Evolutionary conservation across 2,888 invertebrate genomes (phyloP).

Genomic region (Augiades crinisus): DNA sequence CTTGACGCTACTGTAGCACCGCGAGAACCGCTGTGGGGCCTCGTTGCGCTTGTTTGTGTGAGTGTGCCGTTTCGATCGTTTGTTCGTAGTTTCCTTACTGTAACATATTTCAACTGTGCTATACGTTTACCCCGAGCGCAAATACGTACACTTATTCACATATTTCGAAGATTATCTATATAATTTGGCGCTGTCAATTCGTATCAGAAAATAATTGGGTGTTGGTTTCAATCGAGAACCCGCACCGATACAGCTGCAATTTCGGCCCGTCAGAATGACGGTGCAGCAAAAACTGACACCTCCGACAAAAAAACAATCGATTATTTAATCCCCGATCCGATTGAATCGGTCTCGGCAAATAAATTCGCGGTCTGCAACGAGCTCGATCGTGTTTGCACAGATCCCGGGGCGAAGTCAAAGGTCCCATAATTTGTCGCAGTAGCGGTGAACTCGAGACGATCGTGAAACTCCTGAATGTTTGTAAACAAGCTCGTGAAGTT

Average conservation of each 20-base stretch:
- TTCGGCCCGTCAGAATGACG: slow-evolving; percentile 66
- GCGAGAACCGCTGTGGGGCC: too few relatives aligned
- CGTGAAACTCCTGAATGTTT: slow-evolving; percentile 51
- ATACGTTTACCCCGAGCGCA: slow-evolving; percentile 21
- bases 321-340: slow-evolving; percentile 57
- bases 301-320: slow-evolving; percentile 55
- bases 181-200: slow-evolving; percentile 70
- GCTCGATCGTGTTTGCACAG: slow-evolving; percentile 29
- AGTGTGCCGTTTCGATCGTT: too few relatives aligned
- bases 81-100: too few relatives aligned
- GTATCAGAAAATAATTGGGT: slow-evolving; percentile 68
- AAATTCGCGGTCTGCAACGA: slow-evolving; percentile 41
- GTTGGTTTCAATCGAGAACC: slow-evolving; percentile 51
- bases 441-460: slow-evolving; percentile 22
- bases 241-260: slow-evolving; percentile 59
- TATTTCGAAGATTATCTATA: slow-evolving; percentile 39
- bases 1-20: too few relatives aligned
- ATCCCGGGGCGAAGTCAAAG: slow-evolving; percentile 30
- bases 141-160: slow-evolving; percentile 21
- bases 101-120: too few relatives aligned
- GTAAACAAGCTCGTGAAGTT: slow-evolving; percentile 60
- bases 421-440: slow-evolving; percentile 23
- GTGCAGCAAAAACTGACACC: slow-evolving; percentile 70
- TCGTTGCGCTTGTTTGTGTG: too few relatives aligned
- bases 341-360: slow-evolving; percentile 51